phyloP scores from a whole-genome alignment of 2,113 vertebrate genomes.

The Gymnarchus niloticus region DNA sequence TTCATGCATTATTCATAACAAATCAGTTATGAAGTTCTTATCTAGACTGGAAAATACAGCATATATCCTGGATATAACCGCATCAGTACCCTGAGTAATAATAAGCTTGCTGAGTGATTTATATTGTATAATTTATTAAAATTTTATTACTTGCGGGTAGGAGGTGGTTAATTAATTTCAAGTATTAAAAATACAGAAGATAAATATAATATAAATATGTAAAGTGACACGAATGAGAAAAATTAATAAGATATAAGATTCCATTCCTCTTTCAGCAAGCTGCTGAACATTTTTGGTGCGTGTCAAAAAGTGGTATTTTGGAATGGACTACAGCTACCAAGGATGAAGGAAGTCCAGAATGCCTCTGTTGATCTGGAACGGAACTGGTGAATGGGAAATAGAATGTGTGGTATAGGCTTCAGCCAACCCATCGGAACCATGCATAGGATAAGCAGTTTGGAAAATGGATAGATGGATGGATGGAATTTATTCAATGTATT shows the following conservation, averaged over 20 bases:
- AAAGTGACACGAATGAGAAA: neutral
- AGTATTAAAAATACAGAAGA: neutral
- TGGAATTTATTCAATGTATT: too few relatives aligned
- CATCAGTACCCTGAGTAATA: neutral
- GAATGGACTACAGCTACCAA: neutral
- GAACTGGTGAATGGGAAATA: neutral
- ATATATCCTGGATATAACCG: neutral
- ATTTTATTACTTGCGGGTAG: neutral
- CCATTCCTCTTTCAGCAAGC: neutral
- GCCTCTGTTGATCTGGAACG: neutral
- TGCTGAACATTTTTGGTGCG: neutral
- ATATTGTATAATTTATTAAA: neutral
- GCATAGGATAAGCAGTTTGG: too few relatives aligned
- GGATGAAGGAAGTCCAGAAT: neutral
- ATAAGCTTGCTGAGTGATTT: neutral
- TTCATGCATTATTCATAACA: neutral
- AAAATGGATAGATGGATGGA: too few relatives aligned
- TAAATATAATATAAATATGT: neutral
- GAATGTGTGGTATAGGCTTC: too few relatives aligned
- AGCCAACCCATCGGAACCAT: too few relatives aligned
- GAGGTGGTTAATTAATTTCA: neutral
- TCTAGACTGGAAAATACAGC: neutral
- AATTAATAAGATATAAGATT: neutral
- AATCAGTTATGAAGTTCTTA: too few relatives aligned
- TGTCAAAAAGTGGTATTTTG: neutral